phyloP scores from a whole-genome alignment of 2,797 vertebrate genomes.

The Anas bernieri region DNA sequence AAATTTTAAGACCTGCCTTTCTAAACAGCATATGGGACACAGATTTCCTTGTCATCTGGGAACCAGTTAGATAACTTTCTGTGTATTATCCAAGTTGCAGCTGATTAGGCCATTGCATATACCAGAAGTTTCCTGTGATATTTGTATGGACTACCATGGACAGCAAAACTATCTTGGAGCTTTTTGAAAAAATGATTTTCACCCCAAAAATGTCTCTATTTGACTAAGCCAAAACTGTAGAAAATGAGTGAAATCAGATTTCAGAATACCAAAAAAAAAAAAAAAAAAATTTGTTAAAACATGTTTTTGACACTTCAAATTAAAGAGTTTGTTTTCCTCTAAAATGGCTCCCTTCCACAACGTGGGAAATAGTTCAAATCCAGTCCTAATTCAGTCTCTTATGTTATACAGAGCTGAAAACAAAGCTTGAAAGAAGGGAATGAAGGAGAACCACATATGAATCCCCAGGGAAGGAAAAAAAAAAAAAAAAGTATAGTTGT shows the following conservation, averaged over 20 bases:
- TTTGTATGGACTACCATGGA: neutral
- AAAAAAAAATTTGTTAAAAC: neutral
- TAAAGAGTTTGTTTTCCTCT: neutral
- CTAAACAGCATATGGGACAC: slow-evolving; percentile 46
- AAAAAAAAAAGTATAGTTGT: neutral
- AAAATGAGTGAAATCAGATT: neutral
- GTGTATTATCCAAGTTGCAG: neutral
- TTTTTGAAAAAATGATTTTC: neutral
- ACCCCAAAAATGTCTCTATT: neutral
- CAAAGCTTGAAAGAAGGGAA: neutral
- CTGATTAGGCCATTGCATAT: slow-evolving; percentile 2
- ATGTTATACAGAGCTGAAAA: neutral
- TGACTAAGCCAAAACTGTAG: neutral
- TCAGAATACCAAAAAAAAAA: neutral
- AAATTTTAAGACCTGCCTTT: slow-evolving; percentile 44
- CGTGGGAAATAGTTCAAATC: neutral
- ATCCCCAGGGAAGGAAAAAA: neutral
- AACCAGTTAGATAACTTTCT: neutral
- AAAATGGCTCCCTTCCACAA: neutral
- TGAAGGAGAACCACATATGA: neutral
- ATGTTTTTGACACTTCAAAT: neutral
- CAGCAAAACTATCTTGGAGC: neutral
- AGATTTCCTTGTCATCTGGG: slow-evolving; percentile 60
- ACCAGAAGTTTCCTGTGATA: slow-evolving; percentile 30
- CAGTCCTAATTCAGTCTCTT: neutral